Base-by-base conservation (phyloP, 2,797 vertebrate species). In the Urosaurus nigricauda region DNA sequence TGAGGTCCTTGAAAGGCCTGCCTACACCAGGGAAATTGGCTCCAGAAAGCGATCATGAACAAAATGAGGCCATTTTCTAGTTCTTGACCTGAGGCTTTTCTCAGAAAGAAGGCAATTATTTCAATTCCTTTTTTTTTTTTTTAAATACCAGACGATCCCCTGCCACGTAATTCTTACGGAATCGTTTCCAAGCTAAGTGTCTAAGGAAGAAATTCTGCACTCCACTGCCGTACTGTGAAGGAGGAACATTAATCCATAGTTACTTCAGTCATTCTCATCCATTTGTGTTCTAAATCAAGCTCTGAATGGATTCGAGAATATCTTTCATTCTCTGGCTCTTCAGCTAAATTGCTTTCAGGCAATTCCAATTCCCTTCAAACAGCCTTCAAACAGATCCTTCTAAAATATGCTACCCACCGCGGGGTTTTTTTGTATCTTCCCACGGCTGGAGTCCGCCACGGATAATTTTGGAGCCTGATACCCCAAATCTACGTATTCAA, bases 281-380 rank as follows among this genome's bases (percentile, higher is more conserved):
- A 65, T 84, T 84, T 84, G 35, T 53, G 43, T 81, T 68, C 35
- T 81, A 68, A 91, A 35, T 79, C 40, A 53, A 78, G 40, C 17
- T 32, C 13, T 11, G 60, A 79, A 37, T 77, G 84, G 74, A 51
- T 89, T 77, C 32, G 84, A 77, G 87, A 65, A 11, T 0, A 3
- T 17, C 17, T 35, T 93, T 86, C 73, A 58, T 87, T 51, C 47
- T 24, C 2, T 58, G 78, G 78, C 73, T 82, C 13, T 86, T 71
- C 35, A 78, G 51, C 70, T 37, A 90, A 87, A 88, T 82, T 53
- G 35, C 51, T 92, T 90, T 77, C 71, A 79, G 47, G 74, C 14
- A 82, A 53, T 86, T 73, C 19, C 88, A 78, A 19, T 43, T 70
- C 65, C 83, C 51, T 83, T 84, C 82, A 53, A 70, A 80, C 68